phyloP scores from a whole-genome alignment of 2,888 invertebrate species.

The Diarsia brunnea region DNA sequence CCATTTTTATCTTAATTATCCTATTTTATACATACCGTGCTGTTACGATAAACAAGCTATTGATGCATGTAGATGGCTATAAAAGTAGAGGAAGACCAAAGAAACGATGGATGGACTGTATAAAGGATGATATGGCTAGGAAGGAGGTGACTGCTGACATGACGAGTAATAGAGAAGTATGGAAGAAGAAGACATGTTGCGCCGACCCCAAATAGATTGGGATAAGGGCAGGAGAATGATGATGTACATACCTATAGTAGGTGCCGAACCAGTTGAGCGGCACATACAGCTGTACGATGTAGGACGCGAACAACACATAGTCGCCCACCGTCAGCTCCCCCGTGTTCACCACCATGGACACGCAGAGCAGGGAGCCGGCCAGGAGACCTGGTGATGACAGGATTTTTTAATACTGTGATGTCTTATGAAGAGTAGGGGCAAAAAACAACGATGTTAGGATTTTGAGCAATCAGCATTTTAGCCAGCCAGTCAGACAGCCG shows the following conservation, averaged over 20 bases:
- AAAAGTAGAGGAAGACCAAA: neutral
- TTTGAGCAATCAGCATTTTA: neutral
- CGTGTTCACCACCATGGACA: slow-evolving; percentile 94
- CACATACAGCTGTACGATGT: slow-evolving; percentile 98
- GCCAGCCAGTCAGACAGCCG: too few relatives aligned
- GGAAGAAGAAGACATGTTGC: neutral
- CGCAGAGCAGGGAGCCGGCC: slow-evolving; percentile 96
- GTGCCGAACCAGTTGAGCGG: slow-evolving; percentile 99
- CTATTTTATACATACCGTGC: neutral
- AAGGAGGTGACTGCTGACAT: neutral
- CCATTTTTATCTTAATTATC: neutral
- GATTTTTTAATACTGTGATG: neutral
- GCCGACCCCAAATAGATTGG: neutral
- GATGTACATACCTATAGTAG: slow-evolving; percentile 95
- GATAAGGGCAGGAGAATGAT: too few relatives aligned
- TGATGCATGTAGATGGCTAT: neutral
- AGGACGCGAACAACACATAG: slow-evolving; percentile 98
- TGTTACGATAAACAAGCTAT: slow-evolving; percentile 1
- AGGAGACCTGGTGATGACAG: slow-evolving; percentile 92
- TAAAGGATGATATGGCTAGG: too few relatives aligned
- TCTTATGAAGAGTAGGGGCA: neutral
- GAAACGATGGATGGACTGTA: neutral
- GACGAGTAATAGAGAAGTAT: too few relatives aligned
- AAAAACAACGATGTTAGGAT: neutral
- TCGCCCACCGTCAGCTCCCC: slow-evolving; percentile 96